Evolutionary conservation across 2,113 vertebrate genomes (phyloP).

Genomic region (Hydrochoerus hydrochaeris): DNA sequence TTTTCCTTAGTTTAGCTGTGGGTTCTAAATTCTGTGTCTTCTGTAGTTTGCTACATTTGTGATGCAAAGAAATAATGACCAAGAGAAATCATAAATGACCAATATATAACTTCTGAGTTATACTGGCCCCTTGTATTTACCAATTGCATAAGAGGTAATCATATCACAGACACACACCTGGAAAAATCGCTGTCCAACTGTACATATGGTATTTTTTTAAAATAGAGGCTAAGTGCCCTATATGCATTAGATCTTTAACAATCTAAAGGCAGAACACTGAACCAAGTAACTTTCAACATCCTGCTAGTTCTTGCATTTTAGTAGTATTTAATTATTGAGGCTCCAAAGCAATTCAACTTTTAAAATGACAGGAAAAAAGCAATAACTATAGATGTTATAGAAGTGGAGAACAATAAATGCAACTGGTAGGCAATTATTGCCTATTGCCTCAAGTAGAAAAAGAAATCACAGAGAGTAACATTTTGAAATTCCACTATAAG

Average conservation of each 20-base stretch:
- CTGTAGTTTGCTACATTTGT: not conserved
- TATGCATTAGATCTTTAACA: not conserved
- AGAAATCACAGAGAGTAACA: not conserved
- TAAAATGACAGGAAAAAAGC: not conserved
- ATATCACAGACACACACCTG: not conserved
- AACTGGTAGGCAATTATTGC: not conserved
- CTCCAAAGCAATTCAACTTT: not conserved
- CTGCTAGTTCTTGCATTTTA: not conserved
- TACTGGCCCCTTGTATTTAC: not conserved
- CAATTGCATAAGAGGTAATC: not conserved
- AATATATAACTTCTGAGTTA: not conserved
- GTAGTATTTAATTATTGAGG: conserved; percentile 17
- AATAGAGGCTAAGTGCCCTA: not conserved
- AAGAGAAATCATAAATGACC: not conserved
- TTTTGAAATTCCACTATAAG: conserved; percentile 46
- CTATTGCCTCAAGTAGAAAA: not conserved
- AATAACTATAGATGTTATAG: not conserved
- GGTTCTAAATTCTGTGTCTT: not conserved
- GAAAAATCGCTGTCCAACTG: not conserved
- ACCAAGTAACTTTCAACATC: not conserved
- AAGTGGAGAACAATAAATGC: not conserved
- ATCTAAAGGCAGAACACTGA: not conserved
- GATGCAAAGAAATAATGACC: not conserved
- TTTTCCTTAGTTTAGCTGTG: not conserved
- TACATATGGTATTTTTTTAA: not conserved